Base-by-base conservation (phyloP, 2,113 vertebrate species). In the Acrocephalus arundinaceus region DNA sequence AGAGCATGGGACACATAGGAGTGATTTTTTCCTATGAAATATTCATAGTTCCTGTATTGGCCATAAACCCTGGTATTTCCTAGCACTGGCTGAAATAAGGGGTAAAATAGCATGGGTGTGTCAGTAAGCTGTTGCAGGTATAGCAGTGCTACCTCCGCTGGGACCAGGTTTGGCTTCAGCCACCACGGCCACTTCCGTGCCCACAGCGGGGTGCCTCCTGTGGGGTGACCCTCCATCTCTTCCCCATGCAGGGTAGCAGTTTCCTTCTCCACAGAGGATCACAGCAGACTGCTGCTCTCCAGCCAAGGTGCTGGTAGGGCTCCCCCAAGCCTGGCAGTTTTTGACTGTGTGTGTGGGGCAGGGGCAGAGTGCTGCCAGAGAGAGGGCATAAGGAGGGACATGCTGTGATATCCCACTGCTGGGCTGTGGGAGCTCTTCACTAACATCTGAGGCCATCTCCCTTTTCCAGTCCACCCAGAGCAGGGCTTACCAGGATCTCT, bases 341-440 rank as follows among this genome's bases (percentile, higher is more conserved):
- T 39, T 35, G 30, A 6, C 0, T 7, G 31, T 6, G 6, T 7
- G 31, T 5, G 6, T 16, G 23, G 2, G 2, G 55, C 59, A 59
- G 49, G 1, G 2, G 75, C 67, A 49, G 51, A 58, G 62, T 2
- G 0, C 39, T 58, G n/a, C 27, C 0, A 0, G 43, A 54, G 13
- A 24, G 43, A 27, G 0, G 1, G 27, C 1, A 0, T 1, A 10
- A 30, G n/a, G 72, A 67, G 49, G 58, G 62, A 65, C 1, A 0
- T 31, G 62, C 43, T 51, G 84, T 2, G 4, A 39, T 35, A 20
- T 28, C 54, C 67, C 18, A 2, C 39, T 43, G 57, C 86, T 65
- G 45, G 22, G 68, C 58, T 48, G 39, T 14, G 6, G 39, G 6
- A 72, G 25, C 15, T 57, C 55, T 35, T 43, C 51, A 9, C 18